Conservation (phyloP, 1,140 invertebrate species). For the Drosophila trapezifrons region DNA sequence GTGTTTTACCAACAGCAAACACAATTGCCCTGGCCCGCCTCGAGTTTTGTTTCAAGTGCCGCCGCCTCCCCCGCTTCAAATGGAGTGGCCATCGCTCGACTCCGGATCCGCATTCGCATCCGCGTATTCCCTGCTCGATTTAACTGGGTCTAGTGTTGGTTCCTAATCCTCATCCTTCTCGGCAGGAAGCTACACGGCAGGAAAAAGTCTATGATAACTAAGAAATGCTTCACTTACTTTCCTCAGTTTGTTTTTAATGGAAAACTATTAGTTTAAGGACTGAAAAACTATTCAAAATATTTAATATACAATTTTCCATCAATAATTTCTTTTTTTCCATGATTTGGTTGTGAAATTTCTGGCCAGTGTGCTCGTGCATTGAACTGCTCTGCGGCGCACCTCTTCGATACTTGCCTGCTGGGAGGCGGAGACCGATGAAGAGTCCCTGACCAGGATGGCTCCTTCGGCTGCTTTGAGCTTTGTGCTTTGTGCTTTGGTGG, state of each 20-base stretch:
- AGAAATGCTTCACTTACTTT: background rate
- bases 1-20: slow-evolving; percentile 71
- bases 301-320: background rate
- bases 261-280: background rate
- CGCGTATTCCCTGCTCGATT: slow-evolving; percentile 58
- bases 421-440: slow-evolving; percentile 16
- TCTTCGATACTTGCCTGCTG: slow-evolving; percentile 60
- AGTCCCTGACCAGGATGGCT: slow-evolving; percentile 48
- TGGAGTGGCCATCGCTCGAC: slow-evolving; percentile 52
- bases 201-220: background rate
- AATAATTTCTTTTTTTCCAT: too few relatives aligned
- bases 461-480: slow-evolving; percentile 25
- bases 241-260: background rate
- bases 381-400: slow-evolving; percentile 59
- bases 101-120: slow-evolving; percentile 22
- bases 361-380: slow-evolving; percentile 57
- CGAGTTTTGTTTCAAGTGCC: slow-evolving; percentile 65
- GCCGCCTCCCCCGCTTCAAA: slow-evolving; percentile 46
- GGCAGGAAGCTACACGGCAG: background rate
- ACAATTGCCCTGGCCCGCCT: slow-evolving; percentile 66
- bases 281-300: background rate
- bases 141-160: slow-evolving; percentile 45
- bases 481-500: slow-evolving; percentile 21
- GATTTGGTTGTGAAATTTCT: background rate
- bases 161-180: slow-evolving; percentile 11